Percentiles rank a stretch among this genome's conserved stretches.
Evolutionary conservation across 2,113 vertebrate genomes (phyloP).

Genomic region (Meleagris gallopavo): DNA sequence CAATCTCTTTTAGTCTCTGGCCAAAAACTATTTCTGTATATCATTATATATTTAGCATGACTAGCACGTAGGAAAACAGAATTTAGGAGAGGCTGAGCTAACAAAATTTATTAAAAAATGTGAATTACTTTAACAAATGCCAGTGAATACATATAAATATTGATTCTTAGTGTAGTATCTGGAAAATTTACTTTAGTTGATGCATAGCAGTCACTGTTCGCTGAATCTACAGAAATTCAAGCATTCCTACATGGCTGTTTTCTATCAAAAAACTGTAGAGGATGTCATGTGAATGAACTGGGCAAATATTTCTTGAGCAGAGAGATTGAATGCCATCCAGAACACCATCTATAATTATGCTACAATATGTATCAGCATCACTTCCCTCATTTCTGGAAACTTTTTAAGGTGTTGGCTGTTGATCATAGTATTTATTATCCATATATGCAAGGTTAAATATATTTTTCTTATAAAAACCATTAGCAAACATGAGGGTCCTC

Average conservation of each 20-base stretch:
- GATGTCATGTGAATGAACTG: background rate
- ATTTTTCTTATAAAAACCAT: background rate
- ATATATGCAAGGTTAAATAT: background rate
- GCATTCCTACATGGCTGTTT: background rate
- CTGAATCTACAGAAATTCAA: background rate
- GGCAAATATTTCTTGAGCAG: background rate
- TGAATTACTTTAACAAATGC: background rate
- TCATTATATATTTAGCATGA: background rate
- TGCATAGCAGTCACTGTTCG: background rate
- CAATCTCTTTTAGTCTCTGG: background rate
- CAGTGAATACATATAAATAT: background rate
- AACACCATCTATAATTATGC: background rate
- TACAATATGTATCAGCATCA: background rate
- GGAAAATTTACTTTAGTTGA: background rate
- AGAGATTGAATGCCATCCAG: background rate
- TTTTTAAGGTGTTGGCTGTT: background rate
- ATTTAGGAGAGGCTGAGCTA: background rate
- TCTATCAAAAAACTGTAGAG: background rate
- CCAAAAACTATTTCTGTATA: background rate
- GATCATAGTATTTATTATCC: background rate
- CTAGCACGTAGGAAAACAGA: background rate
- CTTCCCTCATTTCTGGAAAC: background rate
- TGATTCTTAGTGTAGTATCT: background rate
- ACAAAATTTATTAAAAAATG: background rate
- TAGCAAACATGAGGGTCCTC: fast-evolving